phyloP scores from a whole-genome alignment of 2,888 invertebrate genomes.

The Athripsodes cinereus region DNA sequence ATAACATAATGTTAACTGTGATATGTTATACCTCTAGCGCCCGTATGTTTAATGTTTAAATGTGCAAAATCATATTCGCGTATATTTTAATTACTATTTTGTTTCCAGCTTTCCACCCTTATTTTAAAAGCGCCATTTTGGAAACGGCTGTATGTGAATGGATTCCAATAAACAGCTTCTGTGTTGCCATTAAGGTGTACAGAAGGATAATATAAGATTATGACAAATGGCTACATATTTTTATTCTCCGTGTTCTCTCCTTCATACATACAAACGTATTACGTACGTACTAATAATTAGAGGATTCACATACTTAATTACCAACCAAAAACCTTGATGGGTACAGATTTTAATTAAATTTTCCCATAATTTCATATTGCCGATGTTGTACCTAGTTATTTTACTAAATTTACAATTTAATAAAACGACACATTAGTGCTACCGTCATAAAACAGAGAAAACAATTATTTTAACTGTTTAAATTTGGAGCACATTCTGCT shows the following conservation, averaged over 20 bases:
- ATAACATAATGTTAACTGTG: constrained; percentile 28
- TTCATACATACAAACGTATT: neutral
- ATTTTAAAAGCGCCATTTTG: constrained; percentile 21
- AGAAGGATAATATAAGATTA: constrained; percentile 24
- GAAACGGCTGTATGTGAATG: constrained; percentile 25
- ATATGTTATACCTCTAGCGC: constrained; percentile 27
- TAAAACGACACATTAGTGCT: neutral
- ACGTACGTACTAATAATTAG: neutral
- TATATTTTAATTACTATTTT: constrained; percentile 28
- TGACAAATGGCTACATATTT: constrained; percentile 26
- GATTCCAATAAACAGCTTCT: constrained; percentile 27
- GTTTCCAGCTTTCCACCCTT: constrained; percentile 22
- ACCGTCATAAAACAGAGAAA: neutral
- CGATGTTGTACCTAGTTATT: neutral
- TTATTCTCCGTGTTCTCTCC: constrained; percentile 10
- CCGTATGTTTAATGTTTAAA: constrained; percentile 27
- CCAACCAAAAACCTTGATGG: constrained; percentile 12
- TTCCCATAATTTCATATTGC: constrained; percentile 5
- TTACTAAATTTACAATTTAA: neutral
- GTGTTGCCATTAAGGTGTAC: constrained; percentile 1
- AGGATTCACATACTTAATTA: constrained; percentile 6
- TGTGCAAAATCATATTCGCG: constrained; percentile 28
- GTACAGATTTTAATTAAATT: constrained; percentile 14
- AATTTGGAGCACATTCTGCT: neutral
- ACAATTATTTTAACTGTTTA: neutral